These are phyloP conservation scores for Melinopterus prodromus DNA, from an alignment of 2,888 invertebrate species.

Conservation along the genomic window DNA sequence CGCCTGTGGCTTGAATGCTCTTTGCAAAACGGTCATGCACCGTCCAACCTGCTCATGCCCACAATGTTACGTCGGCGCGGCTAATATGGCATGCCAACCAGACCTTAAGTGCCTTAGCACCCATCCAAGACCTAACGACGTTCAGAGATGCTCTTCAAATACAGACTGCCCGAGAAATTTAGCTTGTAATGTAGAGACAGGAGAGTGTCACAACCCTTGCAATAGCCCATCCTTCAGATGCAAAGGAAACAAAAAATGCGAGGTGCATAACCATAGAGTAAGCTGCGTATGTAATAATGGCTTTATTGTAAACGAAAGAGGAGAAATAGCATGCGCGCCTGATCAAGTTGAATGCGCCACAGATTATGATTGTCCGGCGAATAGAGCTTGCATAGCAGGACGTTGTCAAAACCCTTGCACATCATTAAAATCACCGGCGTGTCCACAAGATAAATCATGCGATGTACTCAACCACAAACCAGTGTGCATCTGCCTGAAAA, in stretches of 20 bases:
- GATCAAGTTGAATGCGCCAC: conserved; percentile 79
- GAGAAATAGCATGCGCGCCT: conserved; percentile 87
- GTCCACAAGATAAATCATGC: conserved; percentile 85
- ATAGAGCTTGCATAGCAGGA: conserved; percentile 83
- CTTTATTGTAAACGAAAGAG: conserved; percentile 86
- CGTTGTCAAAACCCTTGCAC: conserved; percentile 90
- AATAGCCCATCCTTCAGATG: conserved; percentile 73
- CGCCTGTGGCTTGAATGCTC: conserved; percentile 88
- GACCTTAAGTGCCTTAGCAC: conserved; percentile 80
- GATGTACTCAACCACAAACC: conserved; percentile 88
- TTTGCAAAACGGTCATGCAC: conserved; percentile 86
- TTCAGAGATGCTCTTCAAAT: conserved; percentile 69
- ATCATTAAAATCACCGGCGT: conserved; percentile 69
- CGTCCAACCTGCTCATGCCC: conserved; percentile 88
- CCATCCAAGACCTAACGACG: conserved; percentile 66
- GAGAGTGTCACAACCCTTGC: conserved; percentile 85
- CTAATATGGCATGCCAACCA: conserved; percentile 79
- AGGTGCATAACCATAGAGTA: conserved; percentile 84
- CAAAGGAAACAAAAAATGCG: conserved; percentile 85
- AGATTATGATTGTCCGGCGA: conserved; percentile 85
- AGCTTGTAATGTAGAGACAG: conserved; percentile 74
- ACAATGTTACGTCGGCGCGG: conserved; percentile 86
- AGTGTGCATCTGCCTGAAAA: conserved; percentile 85
- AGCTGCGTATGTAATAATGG: conserved; percentile 90
- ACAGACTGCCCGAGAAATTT: conserved; percentile 78